phyloP scores from a whole-genome alignment of 2,888 invertebrate genomes.

The Eueremaeus valkanovi region DNA sequence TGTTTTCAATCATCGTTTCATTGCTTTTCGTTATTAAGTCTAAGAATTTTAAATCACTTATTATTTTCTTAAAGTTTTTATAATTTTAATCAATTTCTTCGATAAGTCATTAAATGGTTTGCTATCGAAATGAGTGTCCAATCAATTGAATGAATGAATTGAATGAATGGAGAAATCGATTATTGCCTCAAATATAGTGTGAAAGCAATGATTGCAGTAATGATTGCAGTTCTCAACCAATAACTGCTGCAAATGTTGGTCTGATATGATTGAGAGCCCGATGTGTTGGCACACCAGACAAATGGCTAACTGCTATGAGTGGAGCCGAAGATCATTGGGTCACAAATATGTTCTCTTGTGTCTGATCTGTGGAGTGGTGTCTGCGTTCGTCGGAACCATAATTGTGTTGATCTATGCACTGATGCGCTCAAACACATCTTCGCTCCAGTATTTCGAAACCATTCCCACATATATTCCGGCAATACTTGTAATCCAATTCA shows the following conservation, averaged over 20 bases:
- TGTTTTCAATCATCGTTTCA: not conserved
- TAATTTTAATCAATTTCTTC: too few relatives aligned
- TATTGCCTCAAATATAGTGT: too few relatives aligned
- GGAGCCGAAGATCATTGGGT: slow-evolving; percentile 50
- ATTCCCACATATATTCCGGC: slow-evolving; percentile 92
- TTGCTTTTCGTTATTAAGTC: too few relatives aligned
- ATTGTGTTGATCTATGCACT: slow-evolving; percentile 74
- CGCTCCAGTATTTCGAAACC: slow-evolving; percentile 73
- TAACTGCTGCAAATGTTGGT: not conserved
- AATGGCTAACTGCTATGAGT: not conserved
- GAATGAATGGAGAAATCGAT: too few relatives aligned
- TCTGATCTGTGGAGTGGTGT: slow-evolving; percentile 72
- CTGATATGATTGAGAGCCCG: not conserved
- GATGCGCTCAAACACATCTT: slow-evolving; percentile 71
- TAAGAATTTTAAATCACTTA: too few relatives aligned
- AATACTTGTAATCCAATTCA: slow-evolving; percentile 66
- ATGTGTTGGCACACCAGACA: not conserved
- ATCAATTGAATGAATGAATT: too few relatives aligned
- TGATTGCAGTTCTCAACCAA: too few relatives aligned
- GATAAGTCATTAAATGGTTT: too few relatives aligned
- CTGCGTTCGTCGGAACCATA: slow-evolving; percentile 70
- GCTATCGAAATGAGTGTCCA: too few relatives aligned
- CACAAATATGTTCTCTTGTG: slow-evolving; percentile 78
- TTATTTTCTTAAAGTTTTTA: too few relatives aligned
- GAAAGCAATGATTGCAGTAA: too few relatives aligned